Conservation (phyloP, 2,888 invertebrate genomes). For the Sesia bembeciformis region DNA sequence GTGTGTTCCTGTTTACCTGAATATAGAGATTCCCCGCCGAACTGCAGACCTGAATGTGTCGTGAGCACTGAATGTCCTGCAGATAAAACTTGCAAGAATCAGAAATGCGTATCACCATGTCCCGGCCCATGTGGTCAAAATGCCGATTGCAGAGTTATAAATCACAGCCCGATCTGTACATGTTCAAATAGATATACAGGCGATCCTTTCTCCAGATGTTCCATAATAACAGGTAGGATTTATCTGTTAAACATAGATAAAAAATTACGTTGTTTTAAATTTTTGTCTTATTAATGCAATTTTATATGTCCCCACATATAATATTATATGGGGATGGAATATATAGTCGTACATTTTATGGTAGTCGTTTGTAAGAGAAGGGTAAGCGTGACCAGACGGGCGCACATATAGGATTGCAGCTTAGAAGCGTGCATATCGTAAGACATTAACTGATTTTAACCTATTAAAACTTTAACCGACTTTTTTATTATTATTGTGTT, state of each 20-base stretch:
- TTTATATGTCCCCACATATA: neutral
- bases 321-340: neutral
- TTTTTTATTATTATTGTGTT: slow-evolving; percentile 1
- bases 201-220: slow-evolving; percentile 80
- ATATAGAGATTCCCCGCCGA: slow-evolving; percentile 79
- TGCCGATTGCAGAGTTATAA: slow-evolving; percentile 80
- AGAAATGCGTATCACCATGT: slow-evolving; percentile 82
- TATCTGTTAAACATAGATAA: neutral
- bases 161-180: slow-evolving; percentile 82
- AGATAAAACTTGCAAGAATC: slow-evolving; percentile 78
- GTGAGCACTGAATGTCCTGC: slow-evolving; percentile 79
- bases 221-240: slow-evolving; percentile 55
- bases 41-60: slow-evolving; percentile 83
- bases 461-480: too few relatives aligned
- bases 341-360: neutral
- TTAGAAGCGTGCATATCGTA: too few relatives aligned
- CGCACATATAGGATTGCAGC: too few relatives aligned
- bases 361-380: too few relatives aligned
- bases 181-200: slow-evolving; percentile 76
- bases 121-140: slow-evolving; percentile 82
- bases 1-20: slow-evolving; percentile 82
- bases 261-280: neutral
- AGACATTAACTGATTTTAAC: neutral
- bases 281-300: neutral
- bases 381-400: too few relatives aligned